A percentile compares a stretch with the other conserved stretches of the same genome.
Evolutionary conservation across 2,888 invertebrate species (phyloP).

Genomic region (Cheilosia vernalis): DNA sequence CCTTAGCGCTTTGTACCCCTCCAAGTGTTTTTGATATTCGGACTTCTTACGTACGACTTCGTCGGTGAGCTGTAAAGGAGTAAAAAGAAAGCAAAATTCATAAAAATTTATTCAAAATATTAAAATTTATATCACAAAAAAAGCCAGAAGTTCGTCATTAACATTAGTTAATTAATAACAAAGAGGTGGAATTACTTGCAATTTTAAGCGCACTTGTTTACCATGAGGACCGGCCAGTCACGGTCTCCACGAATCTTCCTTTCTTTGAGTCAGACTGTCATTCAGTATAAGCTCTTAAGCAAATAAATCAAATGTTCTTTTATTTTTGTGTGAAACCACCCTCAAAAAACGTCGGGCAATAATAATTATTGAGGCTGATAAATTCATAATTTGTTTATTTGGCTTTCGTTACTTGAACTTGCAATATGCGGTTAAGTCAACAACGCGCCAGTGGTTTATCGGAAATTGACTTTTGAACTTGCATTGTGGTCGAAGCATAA

Average conservation of each 20-base stretch:
- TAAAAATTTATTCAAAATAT: not conserved
- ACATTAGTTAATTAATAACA: not conserved
- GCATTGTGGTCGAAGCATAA: not conserved
- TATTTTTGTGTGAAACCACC: slow-evolving; percentile 5
- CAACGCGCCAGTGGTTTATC: not conserved
- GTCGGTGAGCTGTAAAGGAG: slow-evolving; percentile 90
- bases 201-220: slow-evolving; percentile 33
- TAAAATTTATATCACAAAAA: slow-evolving; percentile 5
- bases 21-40: slow-evolving; percentile 96
- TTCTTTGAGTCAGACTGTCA: slow-evolving; percentile 13
- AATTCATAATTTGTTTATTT: slow-evolving; percentile 26
- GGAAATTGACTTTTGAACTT: slow-evolving; percentile 13
- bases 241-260: slow-evolving; percentile 16
- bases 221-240: not conserved
- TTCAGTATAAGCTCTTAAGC: not conserved
- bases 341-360: not conserved
- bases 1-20: slow-evolving; percentile 93
- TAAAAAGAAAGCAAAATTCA: slow-evolving; percentile 47
- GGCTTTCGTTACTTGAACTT: slow-evolving; percentile 1
- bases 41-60: slow-evolving; percentile 93
- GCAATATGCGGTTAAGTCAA: not conserved
- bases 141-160: not conserved
- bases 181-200: slow-evolving; percentile 10
- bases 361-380: slow-evolving; percentile 14
- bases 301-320: not conserved